Evolutionary conservation across 2,797 vertebrate genomes (phyloP).

Genomic region (Leucoraja ocellata): DNA sequence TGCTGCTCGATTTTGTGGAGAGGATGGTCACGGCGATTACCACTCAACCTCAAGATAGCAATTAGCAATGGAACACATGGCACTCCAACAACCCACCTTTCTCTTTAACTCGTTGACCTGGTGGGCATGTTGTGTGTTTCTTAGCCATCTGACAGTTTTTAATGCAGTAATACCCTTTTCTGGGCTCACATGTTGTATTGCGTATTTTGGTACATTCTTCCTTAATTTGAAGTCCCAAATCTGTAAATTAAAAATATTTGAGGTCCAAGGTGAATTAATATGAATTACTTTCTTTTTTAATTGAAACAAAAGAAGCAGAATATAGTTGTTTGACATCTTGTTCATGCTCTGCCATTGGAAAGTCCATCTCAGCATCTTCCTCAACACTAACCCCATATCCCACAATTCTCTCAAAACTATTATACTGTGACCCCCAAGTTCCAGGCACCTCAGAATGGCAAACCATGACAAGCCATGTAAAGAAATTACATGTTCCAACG

Average conservation of each 20-base stretch:
- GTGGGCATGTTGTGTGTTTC: not conserved
- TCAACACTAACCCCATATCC: no score
- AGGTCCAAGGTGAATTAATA: not conserved
- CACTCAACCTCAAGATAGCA: not conserved
- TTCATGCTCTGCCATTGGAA: no score
- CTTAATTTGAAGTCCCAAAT: not conserved
- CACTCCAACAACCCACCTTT: slow-evolving; percentile 13
- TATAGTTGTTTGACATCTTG: no score
- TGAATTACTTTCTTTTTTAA: not conserved
- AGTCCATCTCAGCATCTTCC: no score
- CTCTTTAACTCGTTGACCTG: not conserved
- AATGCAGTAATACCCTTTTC: not conserved
- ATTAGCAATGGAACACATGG: not conserved
- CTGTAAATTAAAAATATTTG: not conserved
- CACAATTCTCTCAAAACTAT: no score
- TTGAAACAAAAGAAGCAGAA: not conserved
- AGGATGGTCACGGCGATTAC: not conserved
- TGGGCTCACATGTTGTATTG: not conserved
- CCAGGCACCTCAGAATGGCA: no score
- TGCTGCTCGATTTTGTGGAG: no score
- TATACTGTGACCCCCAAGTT: no score
- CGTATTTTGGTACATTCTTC: not conserved
- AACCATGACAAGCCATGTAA: no score
- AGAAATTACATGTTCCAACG: no score
- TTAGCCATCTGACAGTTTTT: not conserved